phyloP scores from a whole-genome alignment of 2,888 invertebrate species.

The Lamellibrachia columna region DNA sequence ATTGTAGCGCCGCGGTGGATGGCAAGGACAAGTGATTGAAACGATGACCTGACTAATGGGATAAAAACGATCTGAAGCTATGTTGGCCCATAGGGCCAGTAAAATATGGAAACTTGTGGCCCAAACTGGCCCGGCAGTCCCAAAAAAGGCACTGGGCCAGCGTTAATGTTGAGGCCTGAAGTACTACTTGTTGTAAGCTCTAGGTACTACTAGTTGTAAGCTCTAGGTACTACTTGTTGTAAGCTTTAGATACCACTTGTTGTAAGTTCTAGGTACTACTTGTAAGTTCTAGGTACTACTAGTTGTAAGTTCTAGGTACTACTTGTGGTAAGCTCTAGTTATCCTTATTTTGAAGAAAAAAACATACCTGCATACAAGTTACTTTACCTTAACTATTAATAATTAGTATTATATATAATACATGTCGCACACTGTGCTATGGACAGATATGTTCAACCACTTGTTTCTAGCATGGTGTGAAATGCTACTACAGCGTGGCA shows the following conservation, averaged over 20 bases:
- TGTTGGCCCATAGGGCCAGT: no score
- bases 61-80: no score
- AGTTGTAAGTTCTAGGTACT: not conserved
- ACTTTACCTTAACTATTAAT: not conserved
- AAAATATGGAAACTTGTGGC: no score
- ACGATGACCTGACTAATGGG: no score
- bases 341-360: not conserved
- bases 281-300: not conserved
- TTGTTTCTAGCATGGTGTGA: not conserved
- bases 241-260: not conserved
- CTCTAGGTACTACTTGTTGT: not conserved
- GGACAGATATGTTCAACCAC: not conserved
- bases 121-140: no score
- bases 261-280: not conserved
- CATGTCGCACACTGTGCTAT: not conserved
- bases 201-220: not conserved
- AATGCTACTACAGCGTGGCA: not conserved
- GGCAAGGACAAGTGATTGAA: no score
- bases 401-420: not conserved
- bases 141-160: no score
- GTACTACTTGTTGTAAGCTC: not conserved
- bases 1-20: no score
- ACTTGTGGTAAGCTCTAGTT: not conserved
- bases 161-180: not conserved
- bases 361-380: no score